A percentile compares a stretch with the other conserved stretches of the same genome.
phyloP scores from a whole-genome alignment of 92 coral and sea anemone species.

The Parazoanthus darwini region DNA sequence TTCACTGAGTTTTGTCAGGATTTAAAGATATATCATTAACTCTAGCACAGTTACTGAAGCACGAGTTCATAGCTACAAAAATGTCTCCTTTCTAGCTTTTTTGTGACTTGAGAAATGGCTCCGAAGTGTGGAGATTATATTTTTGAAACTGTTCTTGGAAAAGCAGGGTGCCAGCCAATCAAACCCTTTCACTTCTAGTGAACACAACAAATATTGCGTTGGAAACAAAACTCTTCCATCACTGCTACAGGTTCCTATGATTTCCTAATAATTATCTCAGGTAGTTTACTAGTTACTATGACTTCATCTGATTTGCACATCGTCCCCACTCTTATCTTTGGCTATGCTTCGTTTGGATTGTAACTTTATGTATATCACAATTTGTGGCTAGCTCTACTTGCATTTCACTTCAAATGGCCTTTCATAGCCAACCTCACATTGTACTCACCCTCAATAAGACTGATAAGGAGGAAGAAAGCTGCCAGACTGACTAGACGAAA shows the following conservation, averaged over 20 bases:
- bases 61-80: too few relatives aligned
- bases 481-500: not conserved
- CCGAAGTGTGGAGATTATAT: too few relatives aligned
- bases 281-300: too few relatives aligned
- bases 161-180: not conserved
- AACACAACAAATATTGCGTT: not conserved
- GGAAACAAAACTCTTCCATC: not conserved
- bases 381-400: not conserved
- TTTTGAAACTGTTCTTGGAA: too few relatives aligned
- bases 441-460: not conserved
- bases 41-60: too few relatives aligned
- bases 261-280: not conserved
- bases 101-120: too few relatives aligned
- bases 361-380: not conserved
- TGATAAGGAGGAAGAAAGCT: not conserved
- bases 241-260: not conserved
- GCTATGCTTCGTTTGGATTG: too few relatives aligned
- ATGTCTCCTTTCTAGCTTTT: too few relatives aligned
- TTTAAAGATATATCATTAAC: too few relatives aligned
- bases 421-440: not conserved
- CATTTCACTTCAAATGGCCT: not conserved
- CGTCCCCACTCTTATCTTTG: too few relatives aligned
- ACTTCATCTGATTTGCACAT: too few relatives aligned
- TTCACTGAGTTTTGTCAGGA: too few relatives aligned
- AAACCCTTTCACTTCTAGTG: not conserved